A percentile compares a stretch with the other conserved stretches of the same genome.
Conservation (phyloP, 2,888 invertebrate species). For the Drosophila imparisetae region DNA sequence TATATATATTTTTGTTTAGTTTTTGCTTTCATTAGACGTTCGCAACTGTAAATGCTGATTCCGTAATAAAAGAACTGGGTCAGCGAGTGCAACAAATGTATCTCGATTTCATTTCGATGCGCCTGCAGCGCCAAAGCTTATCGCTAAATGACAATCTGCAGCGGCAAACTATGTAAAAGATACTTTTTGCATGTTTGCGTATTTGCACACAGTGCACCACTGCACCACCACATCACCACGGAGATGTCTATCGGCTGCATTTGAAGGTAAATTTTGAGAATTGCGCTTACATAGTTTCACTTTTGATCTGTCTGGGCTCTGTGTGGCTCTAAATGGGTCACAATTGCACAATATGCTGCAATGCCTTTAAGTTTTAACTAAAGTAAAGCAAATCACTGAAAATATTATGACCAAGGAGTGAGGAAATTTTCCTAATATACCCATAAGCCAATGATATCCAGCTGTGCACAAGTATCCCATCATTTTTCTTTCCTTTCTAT, state of each 20-base stretch:
- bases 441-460: conserved; percentile 31
- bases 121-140: conserved; percentile 59
- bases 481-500: background rate
- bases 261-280: conserved; percentile 68
- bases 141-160: conserved; percentile 72
- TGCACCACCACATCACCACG: conserved; percentile 20
- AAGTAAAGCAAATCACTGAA: background rate
- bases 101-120: conserved; percentile 75
- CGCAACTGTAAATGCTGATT: conserved; percentile 22
- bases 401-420: background rate
- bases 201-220: background rate
- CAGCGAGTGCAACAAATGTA: conserved; percentile 70
- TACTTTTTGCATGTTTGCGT: conserved; percentile 57
- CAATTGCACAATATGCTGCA: conserved; percentile 17
- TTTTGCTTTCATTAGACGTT: conserved; percentile 69
- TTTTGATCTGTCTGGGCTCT: conserved; percentile 60
- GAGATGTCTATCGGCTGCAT: conserved; percentile 70
- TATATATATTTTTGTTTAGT: conserved; percentile 37
- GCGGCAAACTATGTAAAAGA: conserved; percentile 32
- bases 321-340: conserved; percentile 58
- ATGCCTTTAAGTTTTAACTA: conserved; percentile 54
- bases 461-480: conserved; percentile 28
- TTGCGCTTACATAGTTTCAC: conserved; percentile 53
- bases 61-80: conserved; percentile 68
- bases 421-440: background rate